phyloP scores from a whole-genome alignment of 2,888 invertebrate species.

The Rhagonycha lutea region DNA sequence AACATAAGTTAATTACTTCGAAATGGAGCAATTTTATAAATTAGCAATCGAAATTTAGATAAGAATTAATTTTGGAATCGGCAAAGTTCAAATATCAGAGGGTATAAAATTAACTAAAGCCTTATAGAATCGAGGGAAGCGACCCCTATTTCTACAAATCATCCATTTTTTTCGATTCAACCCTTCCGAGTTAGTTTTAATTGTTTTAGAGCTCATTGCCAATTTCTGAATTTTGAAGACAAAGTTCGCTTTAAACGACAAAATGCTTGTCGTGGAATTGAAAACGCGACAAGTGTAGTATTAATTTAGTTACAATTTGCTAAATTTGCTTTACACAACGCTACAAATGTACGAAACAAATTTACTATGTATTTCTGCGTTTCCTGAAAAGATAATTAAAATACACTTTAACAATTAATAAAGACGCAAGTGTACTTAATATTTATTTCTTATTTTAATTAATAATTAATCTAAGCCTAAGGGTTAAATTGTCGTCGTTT shows the following conservation, averaged over 20 bases:
- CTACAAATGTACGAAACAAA: slow-evolving; percentile 4
- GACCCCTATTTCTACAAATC: slow-evolving; percentile 51
- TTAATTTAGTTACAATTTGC: slow-evolving; percentile 3
- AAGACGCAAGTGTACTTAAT: background rate
- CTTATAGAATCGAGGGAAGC: slow-evolving; percentile 35
- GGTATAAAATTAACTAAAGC: slow-evolving; percentile 35
- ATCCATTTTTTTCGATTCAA: slow-evolving; percentile 48
- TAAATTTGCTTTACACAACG: slow-evolving; percentile 3
- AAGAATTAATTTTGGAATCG: slow-evolving; percentile 23
- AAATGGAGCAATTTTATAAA: background rate
- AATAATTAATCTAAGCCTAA: background rate
- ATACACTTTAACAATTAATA: slow-evolving; percentile 4
- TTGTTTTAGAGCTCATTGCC: slow-evolving; percentile 53
- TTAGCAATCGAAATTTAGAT: slow-evolving; percentile 14
- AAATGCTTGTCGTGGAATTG: slow-evolving; percentile 3
- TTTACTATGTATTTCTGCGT: slow-evolving; percentile 3
- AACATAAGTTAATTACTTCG: background rate
- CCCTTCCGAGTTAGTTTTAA: slow-evolving; percentile 50
- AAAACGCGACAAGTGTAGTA: slow-evolving; percentile 3
- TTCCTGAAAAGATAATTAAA: slow-evolving; percentile 2
- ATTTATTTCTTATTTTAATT: background rate
- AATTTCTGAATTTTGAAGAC: slow-evolving; percentile 46
- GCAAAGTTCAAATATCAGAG: slow-evolving; percentile 31
- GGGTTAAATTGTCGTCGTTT: background rate
- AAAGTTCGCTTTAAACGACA: slow-evolving; percentile 24